phyloP scores from a whole-genome alignment of 2,888 invertebrate species.

The Troides aeacus region DNA sequence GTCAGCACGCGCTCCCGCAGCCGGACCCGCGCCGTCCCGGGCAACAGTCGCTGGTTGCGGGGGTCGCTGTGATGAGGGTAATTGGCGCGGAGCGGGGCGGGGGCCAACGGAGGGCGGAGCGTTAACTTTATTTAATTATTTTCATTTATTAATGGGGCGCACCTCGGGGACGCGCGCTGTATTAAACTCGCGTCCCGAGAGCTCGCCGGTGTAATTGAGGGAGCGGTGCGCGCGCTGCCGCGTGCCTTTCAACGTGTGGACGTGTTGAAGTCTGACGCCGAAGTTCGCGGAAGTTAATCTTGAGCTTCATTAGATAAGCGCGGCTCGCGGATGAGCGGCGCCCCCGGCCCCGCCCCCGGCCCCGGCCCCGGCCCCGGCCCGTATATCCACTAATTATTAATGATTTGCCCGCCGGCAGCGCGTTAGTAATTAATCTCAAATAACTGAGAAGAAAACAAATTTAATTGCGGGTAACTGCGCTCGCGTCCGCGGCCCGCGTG shows the following conservation, averaged over 20 bases:
- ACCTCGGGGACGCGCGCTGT: no score
- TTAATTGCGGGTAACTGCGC: constrained; percentile 16
- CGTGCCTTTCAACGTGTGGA: constrained; percentile 4
- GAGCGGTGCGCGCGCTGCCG: neutral
- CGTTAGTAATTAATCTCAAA: constrained; percentile 17
- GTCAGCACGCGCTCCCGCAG: no score
- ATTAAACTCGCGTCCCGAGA: no score
- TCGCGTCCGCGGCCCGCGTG: neutral
- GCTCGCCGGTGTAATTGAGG: neutral
- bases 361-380: neutral
- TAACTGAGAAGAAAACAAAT: constrained; percentile 8
- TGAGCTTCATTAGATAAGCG: constrained; percentile 16
- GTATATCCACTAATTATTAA: constrained; percentile 16
- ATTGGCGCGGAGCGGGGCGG: no score
- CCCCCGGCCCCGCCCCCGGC: neutral
- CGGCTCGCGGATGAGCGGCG: neutral
- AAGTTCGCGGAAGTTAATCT: constrained; percentile 18
- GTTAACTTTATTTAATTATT: no score
- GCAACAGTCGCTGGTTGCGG: no score
- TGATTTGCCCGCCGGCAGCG: constrained; percentile 8
- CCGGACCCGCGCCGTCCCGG: no score
- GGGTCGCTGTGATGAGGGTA: no score
- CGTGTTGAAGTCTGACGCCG: constrained; percentile 1
- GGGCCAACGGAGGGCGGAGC: no score
- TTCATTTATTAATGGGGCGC: no score